Evolutionary conservation across 64 coral and sea anemone genomes (phyloP).

Genomic region (Actinia equina): DNA sequence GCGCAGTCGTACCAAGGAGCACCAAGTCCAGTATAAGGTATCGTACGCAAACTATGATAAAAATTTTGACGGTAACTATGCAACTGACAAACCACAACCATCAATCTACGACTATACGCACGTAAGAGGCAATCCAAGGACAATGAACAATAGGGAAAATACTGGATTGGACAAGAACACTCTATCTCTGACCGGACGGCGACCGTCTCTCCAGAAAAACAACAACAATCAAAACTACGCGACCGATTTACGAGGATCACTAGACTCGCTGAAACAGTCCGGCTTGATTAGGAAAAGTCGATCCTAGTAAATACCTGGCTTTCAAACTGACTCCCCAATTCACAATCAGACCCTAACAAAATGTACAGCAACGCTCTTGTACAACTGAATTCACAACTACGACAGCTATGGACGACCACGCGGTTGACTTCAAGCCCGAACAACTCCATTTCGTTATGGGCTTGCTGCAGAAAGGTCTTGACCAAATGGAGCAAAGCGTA

Average conservation of each 20-base stretch:
- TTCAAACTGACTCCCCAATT: constrained; percentile 9
- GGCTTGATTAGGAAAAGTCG: neutral
- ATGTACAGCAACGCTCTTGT: neutral
- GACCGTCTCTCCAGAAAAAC: neutral
- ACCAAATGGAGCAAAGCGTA: neutral
- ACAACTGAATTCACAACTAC: constrained; percentile 15
- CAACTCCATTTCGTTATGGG: constrained; percentile 6
- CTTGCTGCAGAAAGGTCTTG: neutral
- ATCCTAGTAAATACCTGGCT: constrained; percentile 13
- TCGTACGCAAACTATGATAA: neutral
- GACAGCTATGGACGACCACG: neutral
- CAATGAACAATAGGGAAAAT: neutral
- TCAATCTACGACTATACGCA: neutral
- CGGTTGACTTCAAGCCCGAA: constrained; percentile 11
- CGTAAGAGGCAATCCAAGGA: neutral
- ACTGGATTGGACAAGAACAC: neutral
- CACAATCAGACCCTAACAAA: constrained; percentile 5
- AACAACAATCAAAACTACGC: neutral
- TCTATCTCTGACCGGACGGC: neutral
- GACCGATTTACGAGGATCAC: neutral
- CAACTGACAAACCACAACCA: neutral
- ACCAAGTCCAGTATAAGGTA: constrained; percentile 6
- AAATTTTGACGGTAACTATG: neutral
- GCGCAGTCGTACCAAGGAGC: neutral
- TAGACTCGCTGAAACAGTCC: neutral